Conservation (phyloP, 1,140 invertebrate species). For the Tetragonula clypearis region DNA sequence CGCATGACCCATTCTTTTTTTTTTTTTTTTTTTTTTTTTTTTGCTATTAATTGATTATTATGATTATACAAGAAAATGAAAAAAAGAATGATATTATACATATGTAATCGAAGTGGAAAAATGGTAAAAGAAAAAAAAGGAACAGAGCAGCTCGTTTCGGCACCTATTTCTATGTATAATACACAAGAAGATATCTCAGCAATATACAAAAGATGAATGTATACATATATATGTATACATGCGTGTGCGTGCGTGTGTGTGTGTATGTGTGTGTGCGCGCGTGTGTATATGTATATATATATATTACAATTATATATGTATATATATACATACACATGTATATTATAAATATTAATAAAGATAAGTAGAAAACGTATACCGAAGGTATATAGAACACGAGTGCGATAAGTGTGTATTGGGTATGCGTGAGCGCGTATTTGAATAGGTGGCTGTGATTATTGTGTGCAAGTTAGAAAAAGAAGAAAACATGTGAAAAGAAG, state of each 20-base stretch:
- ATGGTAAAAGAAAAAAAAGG: slow-evolving; percentile 5
- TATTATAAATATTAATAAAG: slow-evolving; percentile 38
- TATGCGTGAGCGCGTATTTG: slow-evolving; percentile 73
- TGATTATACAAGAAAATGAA: slow-evolving; percentile 13
- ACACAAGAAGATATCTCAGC: slow-evolving; percentile 72
- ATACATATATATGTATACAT: slow-evolving; percentile 43
- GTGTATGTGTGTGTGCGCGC: neutral
- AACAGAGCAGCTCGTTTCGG: slow-evolving; percentile 75
- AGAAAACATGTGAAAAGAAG: slow-evolving; percentile 1
- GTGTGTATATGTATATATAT: slow-evolving; percentile 42
- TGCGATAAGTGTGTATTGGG: slow-evolving; percentile 55
- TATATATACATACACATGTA: slow-evolving; percentile 44
- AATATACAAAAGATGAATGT: slow-evolving; percentile 69
- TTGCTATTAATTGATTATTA: slow-evolving; percentile 2
- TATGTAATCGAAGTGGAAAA: slow-evolving; percentile 10
- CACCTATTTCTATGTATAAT: slow-evolving; percentile 78
- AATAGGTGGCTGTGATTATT: slow-evolving; percentile 77
- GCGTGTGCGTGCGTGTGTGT: neutral
- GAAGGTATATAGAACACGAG: slow-evolving; percentile 58
- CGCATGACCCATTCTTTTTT: slow-evolving; percentile 62
- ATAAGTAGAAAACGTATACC: slow-evolving; percentile 43
- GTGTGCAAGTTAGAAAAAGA: slow-evolving; percentile 66
- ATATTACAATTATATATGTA: slow-evolving; percentile 21
- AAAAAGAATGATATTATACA: slow-evolving; percentile 25
- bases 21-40: slow-evolving; percentile 7